A percentile compares a stretch with the other conserved stretches of the same genome.
These are phyloP conservation scores for Aradophagus sp. DNA, from an alignment of 1,140 invertebrate species.

Conservation along the genomic window DNA sequence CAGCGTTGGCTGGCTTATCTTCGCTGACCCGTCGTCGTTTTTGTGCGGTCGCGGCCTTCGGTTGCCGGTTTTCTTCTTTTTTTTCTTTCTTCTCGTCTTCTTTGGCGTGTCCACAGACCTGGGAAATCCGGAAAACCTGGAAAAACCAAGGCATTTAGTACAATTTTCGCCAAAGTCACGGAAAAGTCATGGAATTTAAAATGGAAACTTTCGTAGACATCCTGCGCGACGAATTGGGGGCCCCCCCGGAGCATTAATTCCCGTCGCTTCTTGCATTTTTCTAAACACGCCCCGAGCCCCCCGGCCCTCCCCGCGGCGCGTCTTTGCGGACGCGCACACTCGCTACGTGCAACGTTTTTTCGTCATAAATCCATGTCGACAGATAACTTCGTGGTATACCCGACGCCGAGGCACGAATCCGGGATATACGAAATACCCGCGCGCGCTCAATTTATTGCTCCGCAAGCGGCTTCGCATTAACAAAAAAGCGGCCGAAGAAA, in stretches of 20 bases:
- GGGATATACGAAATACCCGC: constrained; percentile 53
- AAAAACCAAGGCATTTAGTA: no score
- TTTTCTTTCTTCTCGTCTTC: no score
- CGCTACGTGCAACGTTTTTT: no score
- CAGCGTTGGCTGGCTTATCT: constrained; percentile 66
- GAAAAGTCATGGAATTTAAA: no score
- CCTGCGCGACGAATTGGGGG: constrained; percentile 59
- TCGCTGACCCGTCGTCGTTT: constrained; percentile 61
- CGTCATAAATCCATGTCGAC: constrained; percentile 58
- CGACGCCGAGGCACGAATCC: constrained; percentile 44
- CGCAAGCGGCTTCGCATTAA: constrained; percentile 42
- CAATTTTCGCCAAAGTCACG: no score
- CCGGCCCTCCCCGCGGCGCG: no score
- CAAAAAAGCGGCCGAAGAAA: constrained; percentile 57
- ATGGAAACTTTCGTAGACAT: no score
- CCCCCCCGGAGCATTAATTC: constrained; percentile 57
- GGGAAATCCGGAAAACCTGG: no score
- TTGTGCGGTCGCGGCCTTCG: constrained; percentile 45
- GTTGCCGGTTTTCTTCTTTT: constrained; percentile 43
- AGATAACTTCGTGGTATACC: constrained; percentile 56
- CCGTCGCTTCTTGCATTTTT: constrained; percentile 50
- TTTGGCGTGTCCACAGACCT: no score
- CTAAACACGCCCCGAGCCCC: constrained; percentile 32
- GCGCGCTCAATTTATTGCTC: constrained; percentile 53
- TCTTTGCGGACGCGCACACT: no score